Base-by-base conservation (phyloP, 1,140 invertebrate species). In the Panulirus ornatus region DNA sequence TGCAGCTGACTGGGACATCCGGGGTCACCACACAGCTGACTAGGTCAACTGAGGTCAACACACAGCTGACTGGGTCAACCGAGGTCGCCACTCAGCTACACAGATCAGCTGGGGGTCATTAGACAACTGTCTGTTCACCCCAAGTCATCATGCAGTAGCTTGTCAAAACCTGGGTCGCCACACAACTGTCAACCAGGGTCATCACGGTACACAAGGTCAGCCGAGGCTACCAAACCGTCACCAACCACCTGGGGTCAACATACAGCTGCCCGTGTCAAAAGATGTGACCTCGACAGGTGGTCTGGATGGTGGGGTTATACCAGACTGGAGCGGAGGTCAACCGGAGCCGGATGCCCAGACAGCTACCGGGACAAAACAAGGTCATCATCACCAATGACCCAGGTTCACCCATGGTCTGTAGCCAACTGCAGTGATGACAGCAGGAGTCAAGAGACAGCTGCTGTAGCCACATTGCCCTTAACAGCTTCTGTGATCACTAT, bases 1-100 rank as follows among this genome's bases (percentile, higher is more conserved):
- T 73, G 58, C 84, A 79, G 51, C 36, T 87, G 14, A 19, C 42
- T 51, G 27, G 19, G 51, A 1, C n/a, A 73, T 30, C n/a, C 19
- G 30, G 22, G 14, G 76, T 79, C n/a, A 19, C 22, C 42, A 30
- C 44, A 79, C 76, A 73, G 70, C 70, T 73, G 34, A 40, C n/a
- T 79, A 27, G 30, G 36, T 19, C 44, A 73, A 34, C 38, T 9
- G 30, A 16, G 40, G n/a, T 51, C 1, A 40, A 19, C 22, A 11
- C 42, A 79, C 44, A 58, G 19, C 54, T 58, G 19, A 22, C 54
- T 58, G 54, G 54, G 19, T 58, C 19, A 58, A 11, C 22, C 54
- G 22, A 22, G 54, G 54, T 22, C 11, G 22, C 54, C 19, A 58
- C 11, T 19, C 54, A 58, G 54, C 11, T 58, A 19, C 2, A 11